A percentile compares a stretch with the other conserved stretches of the same genome.
Evolutionary conservation across 2,113 vertebrate species (phyloP).

Genomic region (Lanius ludovicianus): DNA sequence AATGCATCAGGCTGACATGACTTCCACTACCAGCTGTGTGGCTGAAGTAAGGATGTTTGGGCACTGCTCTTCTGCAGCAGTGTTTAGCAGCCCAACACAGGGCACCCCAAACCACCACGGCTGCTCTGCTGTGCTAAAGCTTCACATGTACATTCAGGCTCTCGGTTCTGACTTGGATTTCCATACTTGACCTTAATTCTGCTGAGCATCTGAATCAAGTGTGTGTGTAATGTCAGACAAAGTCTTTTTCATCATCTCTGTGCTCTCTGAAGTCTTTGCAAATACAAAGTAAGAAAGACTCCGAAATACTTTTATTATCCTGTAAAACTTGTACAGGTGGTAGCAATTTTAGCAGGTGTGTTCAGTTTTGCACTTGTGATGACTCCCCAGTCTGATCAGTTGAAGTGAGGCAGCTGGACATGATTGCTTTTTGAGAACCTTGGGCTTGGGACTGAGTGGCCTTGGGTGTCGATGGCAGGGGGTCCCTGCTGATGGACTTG

Average conservation of each 20-base stretch:
- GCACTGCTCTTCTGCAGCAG: not conserved
- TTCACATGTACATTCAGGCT: not conserved
- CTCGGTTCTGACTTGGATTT: not conserved
- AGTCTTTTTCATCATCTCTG: not conserved
- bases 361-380: not conserved
- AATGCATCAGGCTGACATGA: not conserved
- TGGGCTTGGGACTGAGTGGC: not conserved
- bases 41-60: not conserved
- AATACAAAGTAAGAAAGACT: not conserved
- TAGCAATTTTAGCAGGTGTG: not conserved
- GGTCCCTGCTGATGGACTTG: not conserved
- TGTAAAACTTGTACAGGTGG: not conserved
- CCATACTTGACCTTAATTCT: not conserved
- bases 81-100: not conserved
- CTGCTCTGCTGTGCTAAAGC: not conserved
- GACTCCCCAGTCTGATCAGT: not conserved
- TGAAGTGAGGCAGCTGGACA: not conserved
- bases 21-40: not conserved
- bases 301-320: not conserved
- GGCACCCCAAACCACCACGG: not conserved
- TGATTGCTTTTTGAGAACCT: not conserved
- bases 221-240: not conserved
- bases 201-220: not conserved
- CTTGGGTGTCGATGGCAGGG: not conserved
- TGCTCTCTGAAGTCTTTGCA: not conserved